Evolutionary conservation across 1,140 invertebrate genomes (phyloP).

Genomic region (Brachionus angularis): DNA sequence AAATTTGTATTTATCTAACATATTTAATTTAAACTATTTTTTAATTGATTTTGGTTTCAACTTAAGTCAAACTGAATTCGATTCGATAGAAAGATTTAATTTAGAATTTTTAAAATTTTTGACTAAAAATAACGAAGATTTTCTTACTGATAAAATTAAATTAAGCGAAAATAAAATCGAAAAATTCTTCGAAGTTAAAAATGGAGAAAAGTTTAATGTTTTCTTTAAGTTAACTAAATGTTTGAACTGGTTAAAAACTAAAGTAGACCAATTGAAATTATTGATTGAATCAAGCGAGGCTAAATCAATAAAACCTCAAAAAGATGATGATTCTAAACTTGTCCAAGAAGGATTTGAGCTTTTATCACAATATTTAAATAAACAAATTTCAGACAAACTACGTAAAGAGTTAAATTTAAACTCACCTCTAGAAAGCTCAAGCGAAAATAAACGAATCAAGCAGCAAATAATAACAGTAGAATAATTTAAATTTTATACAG

Average conservation of each 20-base stretch:
- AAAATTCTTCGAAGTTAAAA: not conserved
- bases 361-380: constrained; percentile 21
- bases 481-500: not conserved
- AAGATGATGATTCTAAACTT: not conserved
- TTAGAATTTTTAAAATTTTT: constrained; percentile 14
- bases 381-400: not conserved
- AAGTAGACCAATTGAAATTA: not conserved
- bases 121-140: not conserved
- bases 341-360: constrained; percentile 30
- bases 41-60: constrained; percentile 14
- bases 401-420: not conserved
- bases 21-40: constrained; percentile 13
- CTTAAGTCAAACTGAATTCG: constrained; percentile 4
- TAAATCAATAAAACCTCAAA: not conserved
- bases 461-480: constrained; percentile 3
- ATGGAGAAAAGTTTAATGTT: not conserved
- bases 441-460: constrained; percentile 25
- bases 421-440: not conserved
- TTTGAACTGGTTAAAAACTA: constrained; percentile 14
- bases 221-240: not conserved
- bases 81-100: not conserved
- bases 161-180: not conserved
- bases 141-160: not conserved
- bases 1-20: not conserved
- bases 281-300: not conserved